Evolutionary conservation across 2,797 vertebrate species (phyloP).

Genomic region (Antennarius maculatus): DNA sequence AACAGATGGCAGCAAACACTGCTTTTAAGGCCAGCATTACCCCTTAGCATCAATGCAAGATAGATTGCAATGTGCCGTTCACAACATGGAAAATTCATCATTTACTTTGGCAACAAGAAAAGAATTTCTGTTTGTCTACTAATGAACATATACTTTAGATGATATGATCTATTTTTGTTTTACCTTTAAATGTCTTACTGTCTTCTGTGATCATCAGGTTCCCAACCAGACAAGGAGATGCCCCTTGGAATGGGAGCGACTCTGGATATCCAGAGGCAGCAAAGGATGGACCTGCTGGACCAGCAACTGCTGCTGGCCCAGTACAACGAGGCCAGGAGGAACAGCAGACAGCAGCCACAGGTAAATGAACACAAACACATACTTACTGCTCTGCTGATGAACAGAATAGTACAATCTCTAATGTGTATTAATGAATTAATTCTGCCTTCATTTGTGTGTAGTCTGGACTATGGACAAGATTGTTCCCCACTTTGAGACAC

Average conservation of each 20-base stretch:
- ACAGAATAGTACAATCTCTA: too few species aligned
- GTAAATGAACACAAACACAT: conserved; percentile 34
- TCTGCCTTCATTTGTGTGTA: conserved; percentile 50
- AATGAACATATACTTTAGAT: background rate
- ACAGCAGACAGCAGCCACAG: conserved; percentile 81
- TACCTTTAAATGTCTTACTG: background rate
- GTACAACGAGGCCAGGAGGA: conserved; percentile 87
- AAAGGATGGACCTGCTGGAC: conserved; percentile 93
- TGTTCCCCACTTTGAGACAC: conserved; percentile 90
- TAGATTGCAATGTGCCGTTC: background rate
- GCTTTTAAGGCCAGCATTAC: too few species aligned
- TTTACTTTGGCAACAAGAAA: background rate
- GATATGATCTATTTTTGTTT: background rate
- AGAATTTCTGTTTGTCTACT: background rate
- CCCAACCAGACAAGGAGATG: conserved; percentile 85
- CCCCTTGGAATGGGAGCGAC: conserved; percentile 96
- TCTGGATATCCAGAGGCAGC: conserved; percentile 95
- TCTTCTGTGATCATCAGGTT: conserved; percentile 64
- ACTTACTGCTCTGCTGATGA: background rate
- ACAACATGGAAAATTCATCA: background rate
- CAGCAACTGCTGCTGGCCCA: conserved; percentile 93
- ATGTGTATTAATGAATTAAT: background rate
- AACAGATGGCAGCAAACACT: too few species aligned
- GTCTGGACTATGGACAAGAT: conserved; percentile 91
- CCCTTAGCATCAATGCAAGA: background rate